These are phyloP conservation scores for Petrocephalus microphthalmus DNA, from an alignment of 2,113 vertebrate species.

Conservation along the genomic window DNA sequence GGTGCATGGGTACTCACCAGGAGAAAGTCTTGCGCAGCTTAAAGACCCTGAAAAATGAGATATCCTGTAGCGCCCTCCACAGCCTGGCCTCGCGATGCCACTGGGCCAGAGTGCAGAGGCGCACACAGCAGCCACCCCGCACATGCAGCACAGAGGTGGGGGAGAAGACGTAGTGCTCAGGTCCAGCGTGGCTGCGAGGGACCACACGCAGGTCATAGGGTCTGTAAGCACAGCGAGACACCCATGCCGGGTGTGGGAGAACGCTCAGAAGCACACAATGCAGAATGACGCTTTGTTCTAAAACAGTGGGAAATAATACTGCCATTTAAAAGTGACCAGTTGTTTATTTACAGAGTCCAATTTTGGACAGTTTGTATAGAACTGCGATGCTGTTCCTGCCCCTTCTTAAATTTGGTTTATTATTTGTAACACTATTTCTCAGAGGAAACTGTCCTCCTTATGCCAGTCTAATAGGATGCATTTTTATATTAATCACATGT, in stretches of 20 bases:
- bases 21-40: slow-evolving; percentile 56
- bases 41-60: slow-evolving; percentile 65
- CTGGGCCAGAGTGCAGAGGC: slow-evolving; percentile 48
- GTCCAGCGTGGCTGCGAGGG: slow-evolving; percentile 43
- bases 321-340: too few species aligned
- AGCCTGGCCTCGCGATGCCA: slow-evolving; percentile 64
- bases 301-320: not conserved
- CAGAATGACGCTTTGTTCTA: not conserved
- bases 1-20: slow-evolving; percentile 46
- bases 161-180: slow-evolving; percentile 71
- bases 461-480: not conserved
- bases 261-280: not conserved
- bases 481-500: not conserved
- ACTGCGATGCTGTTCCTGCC: not conserved
- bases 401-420: not conserved
- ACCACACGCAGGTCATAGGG: slow-evolving; percentile 67
- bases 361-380: not conserved
- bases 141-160: slow-evolving; percentile 59
- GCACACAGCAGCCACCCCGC: slow-evolving; percentile 52
- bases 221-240: slow-evolving; percentile 40
- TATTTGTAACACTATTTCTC: not conserved
- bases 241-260: not conserved
- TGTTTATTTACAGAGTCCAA: not conserved
- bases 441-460: not conserved
- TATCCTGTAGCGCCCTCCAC: slow-evolving; percentile 61